Evolutionary conservation across 2,888 invertebrate genomes (phyloP).

Genomic region (Camptogramma bilineatum): DNA sequence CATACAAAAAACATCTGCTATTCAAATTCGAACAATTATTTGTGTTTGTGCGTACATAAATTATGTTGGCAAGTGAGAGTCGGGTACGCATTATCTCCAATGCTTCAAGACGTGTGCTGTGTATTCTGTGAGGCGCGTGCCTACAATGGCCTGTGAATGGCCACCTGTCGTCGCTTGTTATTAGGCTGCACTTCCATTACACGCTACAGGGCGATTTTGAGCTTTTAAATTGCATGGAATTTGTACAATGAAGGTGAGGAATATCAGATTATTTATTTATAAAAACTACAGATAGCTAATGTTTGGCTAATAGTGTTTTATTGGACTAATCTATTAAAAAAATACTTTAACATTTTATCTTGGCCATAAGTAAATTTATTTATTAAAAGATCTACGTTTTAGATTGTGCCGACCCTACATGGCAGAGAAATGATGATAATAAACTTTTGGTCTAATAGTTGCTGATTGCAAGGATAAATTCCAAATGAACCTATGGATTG

Average conservation of each 20-base stretch:
- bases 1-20: constrained; percentile 5
- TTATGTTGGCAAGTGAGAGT: constrained; percentile 40
- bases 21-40: constrained; percentile 9
- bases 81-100: constrained; percentile 24
- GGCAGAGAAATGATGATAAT: no score
- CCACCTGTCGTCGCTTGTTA: constrained; percentile 49
- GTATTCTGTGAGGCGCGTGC: constrained; percentile 30
- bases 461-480: no score
- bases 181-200: constrained; percentile 25
- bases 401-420: no score
- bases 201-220: not conserved
- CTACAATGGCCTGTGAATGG: constrained; percentile 39
- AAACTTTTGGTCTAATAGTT: no score
- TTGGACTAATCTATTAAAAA: no score
- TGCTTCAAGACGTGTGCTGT: constrained; percentile 13
- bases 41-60: constrained; percentile 32
- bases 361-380: no score
- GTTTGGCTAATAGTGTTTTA: no score
- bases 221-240: not conserved
- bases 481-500: no score
- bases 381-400: no score
- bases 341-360: no score
- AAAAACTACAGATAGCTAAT: no score
- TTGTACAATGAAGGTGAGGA: not conserved
- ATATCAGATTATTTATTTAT: no score